Evolutionary conservation across 2,113 vertebrate species (phyloP), one percentile per base, ranked within the genome.

Genomic region (Cheilinus undulatus): DNA sequence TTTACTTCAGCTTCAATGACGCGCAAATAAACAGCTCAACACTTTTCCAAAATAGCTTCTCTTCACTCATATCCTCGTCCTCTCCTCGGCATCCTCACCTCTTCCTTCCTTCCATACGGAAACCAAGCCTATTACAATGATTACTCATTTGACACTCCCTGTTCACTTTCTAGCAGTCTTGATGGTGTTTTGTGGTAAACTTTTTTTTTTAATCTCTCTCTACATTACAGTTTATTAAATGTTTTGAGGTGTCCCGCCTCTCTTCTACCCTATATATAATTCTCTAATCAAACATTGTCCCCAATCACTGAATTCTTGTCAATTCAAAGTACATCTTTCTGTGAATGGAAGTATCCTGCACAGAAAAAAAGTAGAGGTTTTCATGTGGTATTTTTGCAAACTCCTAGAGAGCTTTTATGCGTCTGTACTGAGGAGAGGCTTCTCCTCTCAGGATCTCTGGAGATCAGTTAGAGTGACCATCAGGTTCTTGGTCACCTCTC

Each of bases 1-100:
- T 94, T 97, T 96, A 96, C 97, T 98, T 99, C 96, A 96, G 96
- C 97, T 96, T 97, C 96, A 98, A 96, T 97, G 97, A 97, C 94
- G 95, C 92, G 95, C 95, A 96, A 93, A 96, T 94, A 95, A 96
- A 94, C 94, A 95, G 94, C 94, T 93, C 95, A 95, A 94, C 96
- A 95, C 91, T 95, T 95, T 95, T 93, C 92, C 86, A 91, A 94
- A 96, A 95, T 94, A 92, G 94, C 94, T 92, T 77, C 86, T 87
- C 86, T 90, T 91, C 91, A 88, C 93, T 81, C 76, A 81, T 76
- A n/a, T 64, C 62, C 36, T 67, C 50, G 57, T 82, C 75, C 51
- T 86, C 56, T 69, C 54, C 52, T 69, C 54, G 8, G 49, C 75
- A 78, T 78, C 71, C 67, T 73, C 79, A 73, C 86, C 76, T 76